Conservation (phyloP, 2,113 vertebrate species). For the Anser brachyrhynchus region DNA sequence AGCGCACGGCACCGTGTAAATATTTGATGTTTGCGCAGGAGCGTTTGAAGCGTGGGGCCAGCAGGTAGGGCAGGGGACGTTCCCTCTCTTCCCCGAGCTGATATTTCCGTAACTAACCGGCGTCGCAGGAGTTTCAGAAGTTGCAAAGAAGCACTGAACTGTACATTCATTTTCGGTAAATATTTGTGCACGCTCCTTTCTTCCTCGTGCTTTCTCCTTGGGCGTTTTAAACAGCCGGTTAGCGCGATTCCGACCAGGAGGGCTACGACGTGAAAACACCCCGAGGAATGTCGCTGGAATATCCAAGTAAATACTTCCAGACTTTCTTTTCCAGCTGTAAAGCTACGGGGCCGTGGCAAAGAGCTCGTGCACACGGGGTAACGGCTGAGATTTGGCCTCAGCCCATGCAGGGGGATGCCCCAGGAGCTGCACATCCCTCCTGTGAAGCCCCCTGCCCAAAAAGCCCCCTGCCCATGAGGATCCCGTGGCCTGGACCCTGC, state of each 20-base stretch:
- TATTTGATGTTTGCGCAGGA: not conserved
- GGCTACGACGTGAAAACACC: not conserved
- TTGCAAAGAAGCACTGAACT: not conserved
- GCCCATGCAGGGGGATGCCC: no score
- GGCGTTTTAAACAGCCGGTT: not conserved
- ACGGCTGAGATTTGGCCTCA: not conserved
- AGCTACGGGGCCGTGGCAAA: not conserved
- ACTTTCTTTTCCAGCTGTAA: not conserved
- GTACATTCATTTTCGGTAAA: not conserved
- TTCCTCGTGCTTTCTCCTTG: not conserved
- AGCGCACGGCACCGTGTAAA: not conserved
- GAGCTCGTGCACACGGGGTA: not conserved
- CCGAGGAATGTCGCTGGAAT: conserved; percentile 20
- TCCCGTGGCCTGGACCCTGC: not conserved
- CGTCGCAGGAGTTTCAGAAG: not conserved
- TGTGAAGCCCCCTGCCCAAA: not conserved
- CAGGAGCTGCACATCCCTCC: no score
- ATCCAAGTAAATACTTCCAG: conserved; percentile 36
- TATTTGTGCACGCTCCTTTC: not conserved
- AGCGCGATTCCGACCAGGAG: not conserved
- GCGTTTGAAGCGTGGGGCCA: not conserved
- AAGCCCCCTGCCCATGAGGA: not conserved
- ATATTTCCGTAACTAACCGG: not conserved
- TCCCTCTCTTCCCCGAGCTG: not conserved
- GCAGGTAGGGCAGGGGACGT: not conserved